Conservation (phyloP, 2,888 invertebrate genomes). For the Pachydiplax longipennis region DNA sequence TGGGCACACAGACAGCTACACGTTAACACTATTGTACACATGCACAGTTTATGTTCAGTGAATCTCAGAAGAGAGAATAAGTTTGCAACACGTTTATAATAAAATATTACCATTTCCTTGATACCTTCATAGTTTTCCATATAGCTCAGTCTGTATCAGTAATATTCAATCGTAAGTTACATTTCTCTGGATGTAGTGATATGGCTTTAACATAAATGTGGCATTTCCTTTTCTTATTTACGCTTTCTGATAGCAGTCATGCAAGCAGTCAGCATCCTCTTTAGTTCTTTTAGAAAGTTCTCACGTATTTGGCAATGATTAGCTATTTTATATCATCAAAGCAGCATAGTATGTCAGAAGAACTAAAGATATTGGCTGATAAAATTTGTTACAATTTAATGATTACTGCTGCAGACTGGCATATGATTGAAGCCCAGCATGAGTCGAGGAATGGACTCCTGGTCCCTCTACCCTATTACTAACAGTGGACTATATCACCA, state of each 20-base stretch:
- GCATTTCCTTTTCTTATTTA: neutral
- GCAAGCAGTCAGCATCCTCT: too few species aligned
- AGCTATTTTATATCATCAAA: neutral
- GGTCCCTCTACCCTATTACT: neutral
- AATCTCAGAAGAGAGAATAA: conserved; percentile 24
- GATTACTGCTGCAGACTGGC: conserved; percentile 49
- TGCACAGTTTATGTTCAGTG: conserved; percentile 21
- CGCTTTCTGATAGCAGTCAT: neutral
- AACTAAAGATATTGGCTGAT: neutral
- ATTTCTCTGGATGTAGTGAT: neutral
- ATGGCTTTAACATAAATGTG: neutral
- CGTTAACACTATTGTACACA: neutral
- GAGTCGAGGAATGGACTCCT: conserved; percentile 12
- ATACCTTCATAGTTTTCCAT: neutral
- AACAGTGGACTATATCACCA: conserved; percentile 38
- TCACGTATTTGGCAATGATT: neutral
- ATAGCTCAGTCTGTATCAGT: conserved; percentile 47
- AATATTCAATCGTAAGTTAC: neutral
- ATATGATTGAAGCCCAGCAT: conserved; percentile 35
- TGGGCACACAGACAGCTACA: conserved; percentile 12
- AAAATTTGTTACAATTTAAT: neutral
- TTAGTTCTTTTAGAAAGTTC: neutral
- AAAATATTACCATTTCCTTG: neutral
- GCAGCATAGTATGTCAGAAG: too few species aligned
- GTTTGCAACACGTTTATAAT: neutral